phyloP scores from a whole-genome alignment of 2,797 vertebrate genomes.

The Pipistrellus nathusii region DNA sequence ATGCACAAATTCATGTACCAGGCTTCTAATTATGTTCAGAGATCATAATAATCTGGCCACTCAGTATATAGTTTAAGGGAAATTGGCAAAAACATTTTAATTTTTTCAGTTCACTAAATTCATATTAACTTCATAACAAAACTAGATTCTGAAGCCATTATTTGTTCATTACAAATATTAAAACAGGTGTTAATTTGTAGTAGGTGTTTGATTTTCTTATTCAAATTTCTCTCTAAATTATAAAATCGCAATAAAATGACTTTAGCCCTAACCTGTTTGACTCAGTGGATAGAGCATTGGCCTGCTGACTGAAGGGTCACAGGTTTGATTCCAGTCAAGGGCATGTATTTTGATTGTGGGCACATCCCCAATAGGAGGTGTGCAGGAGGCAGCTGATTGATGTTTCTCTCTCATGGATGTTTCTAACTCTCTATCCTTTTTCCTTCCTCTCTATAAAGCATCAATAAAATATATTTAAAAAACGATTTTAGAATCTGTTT shows the following conservation, averaged over 20 bases:
- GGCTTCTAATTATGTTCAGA: too few relatives aligned
- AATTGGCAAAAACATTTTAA: conserved; percentile 50
- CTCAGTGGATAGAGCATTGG: too few relatives aligned
- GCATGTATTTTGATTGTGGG: too few relatives aligned
- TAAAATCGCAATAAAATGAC: not conserved
- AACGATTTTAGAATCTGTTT: not conserved
- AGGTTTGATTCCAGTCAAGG: too few relatives aligned
- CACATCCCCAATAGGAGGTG: too few relatives aligned
- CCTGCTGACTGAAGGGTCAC: too few relatives aligned
- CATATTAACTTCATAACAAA: not conserved
- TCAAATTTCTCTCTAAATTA: not conserved
- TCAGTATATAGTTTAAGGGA: not conserved
- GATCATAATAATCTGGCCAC: too few relatives aligned
- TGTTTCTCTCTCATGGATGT: too few relatives aligned
- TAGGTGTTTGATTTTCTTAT: conserved; percentile 31
- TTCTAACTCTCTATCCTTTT: too few relatives aligned
- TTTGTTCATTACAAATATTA: conserved; percentile 38
- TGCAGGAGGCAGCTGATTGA: too few relatives aligned
- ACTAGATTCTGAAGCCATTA: not conserved
- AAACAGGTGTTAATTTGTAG: not conserved
- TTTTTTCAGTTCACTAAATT: conserved; percentile 51
- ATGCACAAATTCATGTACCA: too few relatives aligned
- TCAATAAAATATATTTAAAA: not conserved
- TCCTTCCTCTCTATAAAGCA: too few relatives aligned
- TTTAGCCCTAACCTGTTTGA: not conserved